These are phyloP conservation scores for Acipenser transmontanus DNA, from an alignment of 2,797 vertebrate species.

Conservation along the genomic window DNA sequence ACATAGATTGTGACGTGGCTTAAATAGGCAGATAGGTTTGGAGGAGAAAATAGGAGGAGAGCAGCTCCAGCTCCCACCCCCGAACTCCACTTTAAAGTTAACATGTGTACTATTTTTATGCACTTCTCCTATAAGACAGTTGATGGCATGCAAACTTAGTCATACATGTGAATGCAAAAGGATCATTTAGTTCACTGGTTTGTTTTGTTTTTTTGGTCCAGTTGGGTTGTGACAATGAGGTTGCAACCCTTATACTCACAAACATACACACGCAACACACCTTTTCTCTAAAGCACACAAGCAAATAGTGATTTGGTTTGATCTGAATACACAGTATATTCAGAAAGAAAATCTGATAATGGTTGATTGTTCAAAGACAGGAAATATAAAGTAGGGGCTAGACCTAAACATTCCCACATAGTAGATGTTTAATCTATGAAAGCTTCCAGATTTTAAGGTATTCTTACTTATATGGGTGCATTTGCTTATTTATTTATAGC, in stretches of 20 bases:
- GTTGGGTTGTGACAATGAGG: conserved; percentile 42
- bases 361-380: conserved; percentile 60
- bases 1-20: too few species aligned
- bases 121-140: too few species aligned
- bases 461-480: neutral
- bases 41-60: too few species aligned
- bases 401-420: conserved; percentile 42
- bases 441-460: conserved; percentile 35
- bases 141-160: too few species aligned
- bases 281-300: conserved; percentile 24
- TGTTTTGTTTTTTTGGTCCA: conserved; percentile 46
- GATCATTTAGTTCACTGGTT: too few species aligned
- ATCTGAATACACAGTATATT: conserved; percentile 35
- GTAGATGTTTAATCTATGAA: conserved; percentile 50
- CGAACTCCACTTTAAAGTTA: too few species aligned
- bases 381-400: conserved; percentile 55
- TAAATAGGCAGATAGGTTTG: too few species aligned
- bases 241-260: conserved; percentile 38
- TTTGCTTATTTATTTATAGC: neutral
- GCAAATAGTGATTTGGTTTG: conserved; percentile 47
- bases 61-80: too few species aligned
- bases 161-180: too few species aligned
- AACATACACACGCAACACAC: conserved; percentile 25
- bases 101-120: too few species aligned
- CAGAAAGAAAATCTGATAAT: conserved; percentile 56